These are phyloP conservation scores for Scatophagus argus DNA, from an alignment of 2,113 vertebrate species.

Conservation along the genomic window DNA sequence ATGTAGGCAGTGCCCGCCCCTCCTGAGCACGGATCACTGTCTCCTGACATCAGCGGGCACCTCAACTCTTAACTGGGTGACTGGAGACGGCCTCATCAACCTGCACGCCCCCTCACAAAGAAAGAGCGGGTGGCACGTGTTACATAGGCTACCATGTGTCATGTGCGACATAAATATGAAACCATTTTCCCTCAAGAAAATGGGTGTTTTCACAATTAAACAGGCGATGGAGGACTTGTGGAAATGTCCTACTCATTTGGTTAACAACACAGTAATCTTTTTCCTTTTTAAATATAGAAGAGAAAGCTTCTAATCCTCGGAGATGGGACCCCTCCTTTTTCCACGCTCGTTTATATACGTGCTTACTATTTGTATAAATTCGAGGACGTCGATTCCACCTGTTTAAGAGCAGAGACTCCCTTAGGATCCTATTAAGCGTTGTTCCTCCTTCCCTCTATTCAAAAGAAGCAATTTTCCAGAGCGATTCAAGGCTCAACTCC, in stretches of 20 bases:
- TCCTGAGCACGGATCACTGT: slow-evolving; percentile 88
- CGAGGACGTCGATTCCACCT: slow-evolving; percentile 91
- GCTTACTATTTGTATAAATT: slow-evolving; percentile 87
- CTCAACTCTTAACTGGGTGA: slow-evolving; percentile 51
- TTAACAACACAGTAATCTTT: slow-evolving; percentile 40
- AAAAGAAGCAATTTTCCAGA: slow-evolving; percentile 90
- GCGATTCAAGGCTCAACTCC: slow-evolving; percentile 90
- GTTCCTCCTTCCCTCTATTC: slow-evolving; percentile 89
- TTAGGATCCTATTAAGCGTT: slow-evolving; percentile 90
- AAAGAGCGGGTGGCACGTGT: background rate
- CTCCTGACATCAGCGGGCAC: slow-evolving; percentile 93
- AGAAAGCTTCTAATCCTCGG: slow-evolving; percentile 75
- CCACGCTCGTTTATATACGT: slow-evolving; percentile 81
- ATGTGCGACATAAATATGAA: slow-evolving; percentile 11
- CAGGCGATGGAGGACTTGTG: background rate
- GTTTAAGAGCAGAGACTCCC: slow-evolving; percentile 90
- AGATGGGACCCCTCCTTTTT: slow-evolving; percentile 79
- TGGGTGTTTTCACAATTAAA: slow-evolving; percentile 24
- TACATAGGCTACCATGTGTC: background rate
- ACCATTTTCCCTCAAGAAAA: slow-evolving; percentile 1
- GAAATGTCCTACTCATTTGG: slow-evolving; percentile 22
- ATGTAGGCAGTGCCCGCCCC: slow-evolving; percentile 89
- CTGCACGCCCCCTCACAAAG: slow-evolving; percentile 1
- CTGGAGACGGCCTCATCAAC: slow-evolving; percentile 46
- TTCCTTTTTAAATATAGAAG: slow-evolving; percentile 20